phyloP scores from a whole-genome alignment of 1,140 invertebrate genomes.

The Drosophila mayri region DNA sequence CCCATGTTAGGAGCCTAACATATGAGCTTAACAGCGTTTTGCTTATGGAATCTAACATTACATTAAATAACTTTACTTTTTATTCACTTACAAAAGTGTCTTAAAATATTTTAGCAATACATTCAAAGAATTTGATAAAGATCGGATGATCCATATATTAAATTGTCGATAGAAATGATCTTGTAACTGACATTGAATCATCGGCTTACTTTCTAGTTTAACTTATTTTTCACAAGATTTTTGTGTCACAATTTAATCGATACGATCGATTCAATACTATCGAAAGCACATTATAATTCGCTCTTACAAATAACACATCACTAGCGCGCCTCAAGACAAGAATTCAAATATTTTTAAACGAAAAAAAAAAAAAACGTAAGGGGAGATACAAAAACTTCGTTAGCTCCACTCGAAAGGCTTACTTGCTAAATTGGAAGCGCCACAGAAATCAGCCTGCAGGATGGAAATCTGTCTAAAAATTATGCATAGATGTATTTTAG shows the following conservation, averaged over 20 bases:
- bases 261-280: slow-evolving; percentile 18
- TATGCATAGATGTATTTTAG: background rate
- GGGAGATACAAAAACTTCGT: background rate
- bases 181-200: background rate
- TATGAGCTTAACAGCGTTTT: too few relatives aligned
- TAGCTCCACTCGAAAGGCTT: slow-evolving; percentile 25
- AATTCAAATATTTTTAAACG: background rate
- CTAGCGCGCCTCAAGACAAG: background rate
- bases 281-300: slow-evolving; percentile 6
- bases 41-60: too few relatives aligned
- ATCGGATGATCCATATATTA: background rate
- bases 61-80: slow-evolving; percentile 5
- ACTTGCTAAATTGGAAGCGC: slow-evolving; percentile 14
- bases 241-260: slow-evolving; percentile 10
- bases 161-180: background rate
- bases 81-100: slow-evolving; percentile 1
- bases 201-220: slow-evolving; percentile 2
- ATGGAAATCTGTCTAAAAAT: background rate
- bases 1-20: too few relatives aligned
- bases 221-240: slow-evolving; percentile 13
- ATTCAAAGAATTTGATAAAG: background rate
- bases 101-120: slow-evolving; percentile 5
- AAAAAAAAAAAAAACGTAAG: background rate
- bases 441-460: background rate
- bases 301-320: slow-evolving; percentile 8